Evolutionary conservation across 2,888 invertebrate genomes (phyloP).

Genomic region (Bedellia somnulentella): DNA sequence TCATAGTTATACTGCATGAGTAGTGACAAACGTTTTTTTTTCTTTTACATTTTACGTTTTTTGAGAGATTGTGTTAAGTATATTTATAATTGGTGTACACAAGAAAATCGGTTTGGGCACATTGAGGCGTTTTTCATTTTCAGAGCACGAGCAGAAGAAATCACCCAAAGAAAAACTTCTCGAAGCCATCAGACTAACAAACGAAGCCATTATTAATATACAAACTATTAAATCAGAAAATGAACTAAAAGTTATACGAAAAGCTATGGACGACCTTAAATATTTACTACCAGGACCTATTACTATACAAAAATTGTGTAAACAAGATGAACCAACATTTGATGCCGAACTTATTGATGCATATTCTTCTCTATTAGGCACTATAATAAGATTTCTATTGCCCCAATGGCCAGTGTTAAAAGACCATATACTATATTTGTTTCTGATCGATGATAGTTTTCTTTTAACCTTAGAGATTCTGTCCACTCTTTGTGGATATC

Average conservation of each 20-base stretch:
- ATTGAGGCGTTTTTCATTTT: constrained; percentile 46
- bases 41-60: too few relatives aligned
- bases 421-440: constrained; percentile 35
- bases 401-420: constrained; percentile 62
- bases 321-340: constrained; percentile 37
- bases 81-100: too few relatives aligned
- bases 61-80: too few relatives aligned
- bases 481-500: constrained; percentile 34
- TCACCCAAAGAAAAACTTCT: constrained; percentile 15
- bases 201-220: constrained; percentile 24
- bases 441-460: constrained; percentile 57
- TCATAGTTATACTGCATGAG: too few relatives aligned
- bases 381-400: constrained; percentile 48
- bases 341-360: constrained; percentile 29
- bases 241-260: constrained; percentile 20
- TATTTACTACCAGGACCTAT: constrained; percentile 56
- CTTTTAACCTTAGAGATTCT: constrained; percentile 47
- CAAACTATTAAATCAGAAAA: constrained; percentile 25
- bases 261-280: constrained; percentile 13
- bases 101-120: constrained; percentile 29
- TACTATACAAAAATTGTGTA: constrained; percentile 67
- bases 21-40: too few relatives aligned
- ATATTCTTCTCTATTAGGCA: constrained; percentile 53
- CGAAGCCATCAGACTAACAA: constrained; percentile 21
- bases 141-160: constrained; percentile 17